phyloP scores from a whole-genome alignment of 2,888 invertebrate species.

The Ephialtes manifestator region DNA sequence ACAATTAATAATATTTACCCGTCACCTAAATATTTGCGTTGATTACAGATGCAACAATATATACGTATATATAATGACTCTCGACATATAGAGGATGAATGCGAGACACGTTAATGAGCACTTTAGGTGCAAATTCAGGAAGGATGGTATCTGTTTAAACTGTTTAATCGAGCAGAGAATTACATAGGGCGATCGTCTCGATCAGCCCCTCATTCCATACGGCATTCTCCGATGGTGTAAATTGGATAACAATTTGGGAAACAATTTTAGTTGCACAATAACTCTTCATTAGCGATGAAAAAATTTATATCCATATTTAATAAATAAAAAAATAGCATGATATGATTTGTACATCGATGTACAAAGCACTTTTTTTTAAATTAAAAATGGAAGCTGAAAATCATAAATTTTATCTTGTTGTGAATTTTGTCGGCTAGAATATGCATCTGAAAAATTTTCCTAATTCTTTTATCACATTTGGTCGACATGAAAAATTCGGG shows the following conservation, averaged over 20 bases:
- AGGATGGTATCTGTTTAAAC: background rate
- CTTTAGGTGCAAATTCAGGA: slow-evolving; percentile 17
- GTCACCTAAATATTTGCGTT: background rate
- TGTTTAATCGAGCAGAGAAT: slow-evolving; percentile 38
- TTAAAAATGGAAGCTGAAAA: too few species aligned
- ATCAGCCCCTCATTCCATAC: background rate
- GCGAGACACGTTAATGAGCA: slow-evolving; percentile 17
- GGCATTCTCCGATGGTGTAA: background rate
- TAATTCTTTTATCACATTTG: too few species aligned
- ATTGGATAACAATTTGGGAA: background rate
- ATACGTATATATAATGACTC: background rate
- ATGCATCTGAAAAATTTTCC: too few species aligned
- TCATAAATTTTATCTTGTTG: too few species aligned
- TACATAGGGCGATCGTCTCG: slow-evolving; percentile 2
- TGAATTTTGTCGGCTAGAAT: too few species aligned
- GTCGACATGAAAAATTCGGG: too few species aligned
- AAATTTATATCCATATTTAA: too few species aligned
- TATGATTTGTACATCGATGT: too few species aligned
- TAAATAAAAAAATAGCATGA: too few species aligned
- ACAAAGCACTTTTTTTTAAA: too few species aligned
- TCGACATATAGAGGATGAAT: background rate
- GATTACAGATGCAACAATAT: background rate
- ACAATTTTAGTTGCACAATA: too few species aligned
- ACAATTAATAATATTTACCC: background rate
- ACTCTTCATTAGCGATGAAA: too few species aligned